Base-by-base conservation (phyloP, 1,140 invertebrate genomes). In the Panagrolaimus sp. region DNA sequence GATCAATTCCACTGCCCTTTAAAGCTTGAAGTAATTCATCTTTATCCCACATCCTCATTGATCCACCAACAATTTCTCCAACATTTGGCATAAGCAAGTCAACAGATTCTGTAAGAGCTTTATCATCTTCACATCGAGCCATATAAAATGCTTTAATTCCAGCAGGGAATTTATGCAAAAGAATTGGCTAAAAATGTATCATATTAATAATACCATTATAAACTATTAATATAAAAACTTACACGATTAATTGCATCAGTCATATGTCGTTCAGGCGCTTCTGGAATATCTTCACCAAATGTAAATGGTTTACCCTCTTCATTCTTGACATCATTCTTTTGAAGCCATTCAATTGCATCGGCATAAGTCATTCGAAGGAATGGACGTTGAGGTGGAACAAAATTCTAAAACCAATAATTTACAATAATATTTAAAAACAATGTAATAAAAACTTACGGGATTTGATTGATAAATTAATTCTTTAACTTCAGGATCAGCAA, bases 91-190 rank as follows among this genome's bases (percentile, higher is more conserved):
- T 88, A 55, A 99, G 85, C 10, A 99, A 88, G 85, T 99, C 96
- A 24, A 90, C 95, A 38, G 94, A 97, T 85, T 98, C 96, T 0
- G 96, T 99, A 0, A 98, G 86, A 10, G 88, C 85, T 10, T 77
- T 78, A 85, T 98, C 91, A 73, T 96, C 92, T 1, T 87, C 83
- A 84, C 93, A 96, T 55, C 89, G 88, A 45, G 89, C 87, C 96
- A 98, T 99, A 85, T 99, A 99, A 85, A 99, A 99, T 0, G 95
- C 92, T 84, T 99, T 99, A 52, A 99, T 98, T 76, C 90, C 90
- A 1, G 89, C 89, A 1, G 95, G 96, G 82, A 99, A 99, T 58
- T 90, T 88, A 83, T 91, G 94, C 48, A 99, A 85, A 85, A 99
- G 89, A 66, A 98, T 98, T 0, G 96, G 95, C 76, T 85, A 52